Evolutionary conservation across 2,113 vertebrate species (phyloP).

Genomic region (Chaetodon auriga): DNA sequence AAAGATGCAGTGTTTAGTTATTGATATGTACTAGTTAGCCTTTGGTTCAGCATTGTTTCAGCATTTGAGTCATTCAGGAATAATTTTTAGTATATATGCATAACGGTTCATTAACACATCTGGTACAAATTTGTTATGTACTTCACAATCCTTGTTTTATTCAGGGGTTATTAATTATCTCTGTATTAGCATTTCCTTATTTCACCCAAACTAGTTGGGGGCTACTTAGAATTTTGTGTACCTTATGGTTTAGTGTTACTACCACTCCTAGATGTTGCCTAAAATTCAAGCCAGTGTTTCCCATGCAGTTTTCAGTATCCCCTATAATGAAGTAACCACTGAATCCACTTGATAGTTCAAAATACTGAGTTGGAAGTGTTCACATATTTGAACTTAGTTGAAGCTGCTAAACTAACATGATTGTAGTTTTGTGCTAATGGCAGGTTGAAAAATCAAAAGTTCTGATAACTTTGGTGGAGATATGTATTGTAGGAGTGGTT

Average conservation of each 20-base stretch:
- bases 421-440: neutral
- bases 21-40: neutral
- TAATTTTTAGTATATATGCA: neutral
- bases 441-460: neutral
- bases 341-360: neutral
- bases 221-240: neutral
- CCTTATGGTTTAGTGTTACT: constrained; percentile 1
- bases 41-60: neutral
- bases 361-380: neutral
- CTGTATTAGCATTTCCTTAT: neutral
- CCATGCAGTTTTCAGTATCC: neutral
- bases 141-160: neutral
- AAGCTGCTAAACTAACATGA: neutral
- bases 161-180: neutral
- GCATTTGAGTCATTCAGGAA: neutral
- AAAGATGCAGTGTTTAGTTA: neutral
- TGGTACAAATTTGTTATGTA: neutral
- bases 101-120: neutral
- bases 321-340: neutral
- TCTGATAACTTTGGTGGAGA: neutral
- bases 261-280: neutral
- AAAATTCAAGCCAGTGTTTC: neutral
- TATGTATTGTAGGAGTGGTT: neutral
- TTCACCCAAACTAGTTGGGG: neutral
- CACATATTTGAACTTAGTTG: neutral